These are phyloP conservation scores for Entelurus aequoreus DNA, from an alignment of 2,113 vertebrate genomes.

Conservation along the genomic window DNA sequence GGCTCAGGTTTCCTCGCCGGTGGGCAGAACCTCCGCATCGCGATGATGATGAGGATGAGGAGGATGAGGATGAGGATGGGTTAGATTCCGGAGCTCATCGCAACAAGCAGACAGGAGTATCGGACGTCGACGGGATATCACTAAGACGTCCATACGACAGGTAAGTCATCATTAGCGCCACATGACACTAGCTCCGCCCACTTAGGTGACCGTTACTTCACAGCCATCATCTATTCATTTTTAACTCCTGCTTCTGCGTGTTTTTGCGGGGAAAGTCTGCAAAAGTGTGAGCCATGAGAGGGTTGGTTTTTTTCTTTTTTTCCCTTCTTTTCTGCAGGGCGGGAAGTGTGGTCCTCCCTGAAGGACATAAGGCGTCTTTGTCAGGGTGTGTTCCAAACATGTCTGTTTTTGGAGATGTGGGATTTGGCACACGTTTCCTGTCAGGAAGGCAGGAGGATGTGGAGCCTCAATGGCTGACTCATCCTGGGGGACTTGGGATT, in stretches of 20 bases:
- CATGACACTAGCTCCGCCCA: too few species aligned
- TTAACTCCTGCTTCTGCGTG: neutral
- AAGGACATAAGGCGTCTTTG: neutral
- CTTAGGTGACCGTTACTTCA: conserved; percentile 15
- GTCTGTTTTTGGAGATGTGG: conserved; percentile 59
- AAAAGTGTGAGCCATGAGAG: conserved; percentile 29
- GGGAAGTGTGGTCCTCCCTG: neutral
- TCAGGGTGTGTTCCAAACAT: conserved; percentile 58
- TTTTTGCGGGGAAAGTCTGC: conserved; percentile 30
- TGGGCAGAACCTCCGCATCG: conserved; percentile 11
- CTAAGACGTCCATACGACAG: neutral
- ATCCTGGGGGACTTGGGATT: conserved; percentile 44
- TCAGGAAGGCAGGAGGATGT: conserved; percentile 67
- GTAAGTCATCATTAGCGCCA: conserved; percentile 17
- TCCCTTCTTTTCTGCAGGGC: conserved; percentile 3
- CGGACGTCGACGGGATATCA: too few species aligned
- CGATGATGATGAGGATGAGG: neutral
- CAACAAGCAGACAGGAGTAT: conserved; percentile 3
- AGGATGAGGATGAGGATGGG: conserved; percentile 13
- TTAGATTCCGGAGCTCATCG: conserved; percentile 1
- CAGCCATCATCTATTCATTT: conserved; percentile 31
- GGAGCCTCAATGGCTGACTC: conserved; percentile 58
- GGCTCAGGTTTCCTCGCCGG: conserved; percentile 4
- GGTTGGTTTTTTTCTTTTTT: conserved; percentile 3
- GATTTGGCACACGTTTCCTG: conserved; percentile 66